phyloP scores from a whole-genome alignment of 2,797 vertebrate genomes.

The Hemibagrus guttatus region DNA sequence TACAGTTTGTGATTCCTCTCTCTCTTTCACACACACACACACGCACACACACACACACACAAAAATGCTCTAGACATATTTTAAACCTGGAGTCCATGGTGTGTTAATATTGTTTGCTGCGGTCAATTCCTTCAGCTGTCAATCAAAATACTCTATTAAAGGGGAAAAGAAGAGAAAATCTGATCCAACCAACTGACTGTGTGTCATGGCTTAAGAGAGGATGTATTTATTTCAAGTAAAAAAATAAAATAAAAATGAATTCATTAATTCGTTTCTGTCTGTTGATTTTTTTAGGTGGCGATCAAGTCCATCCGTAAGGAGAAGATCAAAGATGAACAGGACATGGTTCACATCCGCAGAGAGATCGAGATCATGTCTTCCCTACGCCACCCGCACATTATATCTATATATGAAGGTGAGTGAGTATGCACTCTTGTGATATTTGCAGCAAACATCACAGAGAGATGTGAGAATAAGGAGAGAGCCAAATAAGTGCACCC shows the following conservation, averaged over 20 bases:
- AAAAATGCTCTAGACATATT: not conserved
- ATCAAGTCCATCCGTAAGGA: constrained; percentile 78
- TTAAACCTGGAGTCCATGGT: not conserved
- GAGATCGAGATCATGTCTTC: constrained; percentile 95
- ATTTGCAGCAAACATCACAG: no score
- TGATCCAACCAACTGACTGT: not conserved
- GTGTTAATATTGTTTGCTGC: not conserved
- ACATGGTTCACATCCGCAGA: constrained; percentile 91
- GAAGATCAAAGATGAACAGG: constrained; percentile 91
- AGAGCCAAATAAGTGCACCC: not conserved
- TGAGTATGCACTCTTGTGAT: not conserved
- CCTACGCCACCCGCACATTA: constrained; percentile 88
- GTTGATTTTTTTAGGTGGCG: constrained; percentile 56
- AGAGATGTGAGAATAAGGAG: no score
- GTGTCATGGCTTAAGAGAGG: not conserved
- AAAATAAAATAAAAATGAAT: no score
- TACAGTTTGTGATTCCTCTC: not conserved
- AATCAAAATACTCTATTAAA: not conserved
- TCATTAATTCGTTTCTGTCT: not conserved
- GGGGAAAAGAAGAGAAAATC: not conserved
- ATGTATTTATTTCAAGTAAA: not conserved
- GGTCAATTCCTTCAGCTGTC: not conserved
- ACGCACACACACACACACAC: not conserved
- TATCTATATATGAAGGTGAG: constrained; percentile 91
- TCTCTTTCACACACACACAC: not conserved